Evolutionary conservation across 2,888 invertebrate species (phyloP), one percentile per base, ranked within the genome.

Genomic region (Cosmorhoe ocellata): DNA sequence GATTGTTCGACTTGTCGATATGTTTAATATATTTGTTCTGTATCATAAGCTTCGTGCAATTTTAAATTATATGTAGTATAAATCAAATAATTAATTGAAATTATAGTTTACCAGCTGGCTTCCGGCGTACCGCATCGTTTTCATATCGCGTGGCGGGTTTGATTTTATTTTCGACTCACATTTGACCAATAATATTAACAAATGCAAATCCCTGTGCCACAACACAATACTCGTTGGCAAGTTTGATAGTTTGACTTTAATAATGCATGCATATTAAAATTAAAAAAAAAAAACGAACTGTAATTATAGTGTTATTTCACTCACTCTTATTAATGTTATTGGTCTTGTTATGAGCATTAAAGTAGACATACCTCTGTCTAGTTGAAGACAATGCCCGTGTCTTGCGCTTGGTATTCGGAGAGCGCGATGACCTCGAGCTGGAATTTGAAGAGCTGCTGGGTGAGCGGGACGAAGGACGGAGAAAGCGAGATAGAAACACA

Each of bases 401-500:
- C 76, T 86, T 87, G 76, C 88, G 84, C 40, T 84, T 67, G 45
- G 84, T 75, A 54, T 83, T 79, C 49, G 83, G 81, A 32, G 87
- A 82, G 59, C 84, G 73, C 71, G 88, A 83, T 70, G 88, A 84
- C 74, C 91, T 89, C 63, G 91, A 91, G 66, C 91, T 91, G 80
- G 90, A 91, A 84, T 90, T 82, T 77, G 92, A 92, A 81, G 91
- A 89, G 86, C 89, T 90, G 84, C 72, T 77, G 83, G 78, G 78
- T 88, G 75, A 86, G 71, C 73, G 75, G 80, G 79, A 76, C 73
- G 74, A 63, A 72, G 72, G 72, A 73, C 65, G 69, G 58, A 60
- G 60, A 58, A 47, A 43, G 55, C 63, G 46, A 60, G 59, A 59
- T 54, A 48, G 56, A 49, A 59, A 57, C 56, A 56, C 48, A 7